Percentiles rank a stretch among this genome's conserved stretches.
These are phyloP conservation scores for Plectropomus leopardus DNA, from an alignment of 2,113 vertebrate species.

Conservation along the genomic window DNA sequence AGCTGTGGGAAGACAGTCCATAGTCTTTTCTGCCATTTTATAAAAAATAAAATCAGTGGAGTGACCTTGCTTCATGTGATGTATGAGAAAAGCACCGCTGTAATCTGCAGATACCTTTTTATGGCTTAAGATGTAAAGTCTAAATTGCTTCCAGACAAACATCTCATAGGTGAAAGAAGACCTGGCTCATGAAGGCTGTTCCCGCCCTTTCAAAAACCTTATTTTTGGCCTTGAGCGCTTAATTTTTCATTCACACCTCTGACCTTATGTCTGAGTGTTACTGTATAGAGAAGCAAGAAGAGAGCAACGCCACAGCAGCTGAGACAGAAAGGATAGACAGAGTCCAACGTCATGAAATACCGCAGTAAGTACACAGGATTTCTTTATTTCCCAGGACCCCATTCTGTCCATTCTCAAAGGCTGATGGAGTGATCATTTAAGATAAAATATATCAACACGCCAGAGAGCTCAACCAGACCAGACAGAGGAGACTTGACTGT, in stretches of 20 bases:
- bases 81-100: slow-evolving; percentile 43
- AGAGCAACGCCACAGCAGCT: slow-evolving; percentile 9
- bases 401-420: slow-evolving; percentile 56
- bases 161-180: slow-evolving; percentile 64
- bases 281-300: slow-evolving; percentile 28
- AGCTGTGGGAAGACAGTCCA: slow-evolving; percentile 33
- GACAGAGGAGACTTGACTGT: not conserved
- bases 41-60: slow-evolving; percentile 39
- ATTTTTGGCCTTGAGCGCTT: slow-evolving; percentile 52
- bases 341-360: slow-evolving; percentile 61
- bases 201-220: slow-evolving; percentile 50
- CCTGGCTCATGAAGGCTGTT: slow-evolving; percentile 40
- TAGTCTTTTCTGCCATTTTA: slow-evolving; percentile 46
- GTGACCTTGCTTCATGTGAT: slow-evolving; percentile 47
- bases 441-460: slow-evolving; percentile 11
- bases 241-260: slow-evolving; percentile 70
- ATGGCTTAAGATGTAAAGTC: slow-evolving; percentile 59
- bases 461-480: slow-evolving; percentile 3
- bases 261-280: slow-evolving; percentile 40
- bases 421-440: slow-evolving; percentile 42
- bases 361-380: slow-evolving; percentile 54
- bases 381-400: slow-evolving; percentile 52
- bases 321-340: slow-evolving; percentile 38
- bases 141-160: slow-evolving; percentile 72
- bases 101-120: slow-evolving; percentile 58